phyloP scores from a whole-genome alignment of 2,888 invertebrate genomes.

The Erynnis tages region DNA sequence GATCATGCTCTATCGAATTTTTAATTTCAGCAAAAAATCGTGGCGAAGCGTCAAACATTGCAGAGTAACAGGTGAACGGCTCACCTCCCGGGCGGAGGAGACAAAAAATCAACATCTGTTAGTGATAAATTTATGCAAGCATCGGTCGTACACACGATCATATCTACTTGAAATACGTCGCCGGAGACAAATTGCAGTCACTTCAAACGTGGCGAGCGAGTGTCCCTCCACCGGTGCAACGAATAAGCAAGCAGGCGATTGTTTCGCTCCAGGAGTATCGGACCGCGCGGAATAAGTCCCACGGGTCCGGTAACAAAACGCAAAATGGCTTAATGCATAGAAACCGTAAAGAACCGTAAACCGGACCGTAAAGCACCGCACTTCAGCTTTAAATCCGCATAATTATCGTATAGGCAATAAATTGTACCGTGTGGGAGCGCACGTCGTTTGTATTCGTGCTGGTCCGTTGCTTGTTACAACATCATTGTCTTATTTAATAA shows the following conservation, averaged over 20 bases:
- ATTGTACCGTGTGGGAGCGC: conserved; percentile 55
- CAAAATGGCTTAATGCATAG: conserved; percentile 52
- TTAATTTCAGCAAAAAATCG: conserved; percentile 71
- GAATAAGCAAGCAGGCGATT: conserved; percentile 67
- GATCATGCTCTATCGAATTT: conserved; percentile 64
- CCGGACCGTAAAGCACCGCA: conserved; percentile 64
- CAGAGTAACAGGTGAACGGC: conserved; percentile 67
- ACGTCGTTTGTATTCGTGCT: conserved; percentile 47
- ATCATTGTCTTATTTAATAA: conserved; percentile 41
- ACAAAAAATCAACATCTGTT: conserved; percentile 71
- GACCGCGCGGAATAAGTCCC: conserved; percentile 47
- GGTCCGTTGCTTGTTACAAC: conserved; percentile 44
- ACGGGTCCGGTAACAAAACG: conserved; percentile 53
- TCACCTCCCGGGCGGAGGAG: conserved; percentile 56
- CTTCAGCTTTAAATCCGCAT: conserved; percentile 70
- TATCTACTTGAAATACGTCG: conserved; percentile 75
- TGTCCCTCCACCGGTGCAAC: conserved; percentile 52
- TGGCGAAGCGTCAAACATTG: conserved; percentile 57
- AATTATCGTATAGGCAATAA: conserved; percentile 75
- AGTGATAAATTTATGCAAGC: conserved; percentile 67
- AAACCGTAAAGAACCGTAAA: conserved; percentile 63
- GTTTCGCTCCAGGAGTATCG: conserved; percentile 48
- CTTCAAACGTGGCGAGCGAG: conserved; percentile 66
- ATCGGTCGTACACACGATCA: conserved; percentile 69
- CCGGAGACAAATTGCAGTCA: conserved; percentile 75